Conservation (phyloP, 2,888 invertebrate species). For the Asteroscopus sphinx region DNA sequence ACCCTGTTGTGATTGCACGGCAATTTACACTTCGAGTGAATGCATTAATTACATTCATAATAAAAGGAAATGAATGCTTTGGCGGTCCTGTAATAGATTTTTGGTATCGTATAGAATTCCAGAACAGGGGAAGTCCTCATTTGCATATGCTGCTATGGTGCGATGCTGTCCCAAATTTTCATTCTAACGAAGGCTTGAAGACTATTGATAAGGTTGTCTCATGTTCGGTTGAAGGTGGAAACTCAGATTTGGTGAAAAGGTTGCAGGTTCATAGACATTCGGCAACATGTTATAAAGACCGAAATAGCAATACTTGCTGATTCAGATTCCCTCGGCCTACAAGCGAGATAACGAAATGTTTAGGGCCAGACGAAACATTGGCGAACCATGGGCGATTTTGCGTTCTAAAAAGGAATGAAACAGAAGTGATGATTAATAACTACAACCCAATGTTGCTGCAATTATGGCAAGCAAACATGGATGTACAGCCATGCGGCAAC, state of each 20-base stretch:
- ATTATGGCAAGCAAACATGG: constrained; percentile 11
- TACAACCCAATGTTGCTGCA: neutral
- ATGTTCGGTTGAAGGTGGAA: constrained; percentile 39
- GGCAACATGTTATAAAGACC: constrained; percentile 50
- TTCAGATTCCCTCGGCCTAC: neutral
- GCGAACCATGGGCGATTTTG: constrained; percentile 14
- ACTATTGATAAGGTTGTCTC: constrained; percentile 57
- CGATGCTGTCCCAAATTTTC: constrained; percentile 40
- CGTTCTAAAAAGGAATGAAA: constrained; percentile 1
- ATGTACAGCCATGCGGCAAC: constrained; percentile 18
- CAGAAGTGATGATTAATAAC: constrained; percentile 19
- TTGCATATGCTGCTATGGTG: constrained; percentile 64
- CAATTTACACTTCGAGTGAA: constrained; percentile 23
- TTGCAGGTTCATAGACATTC: constrained; percentile 57
- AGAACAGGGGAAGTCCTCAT: constrained; percentile 60
- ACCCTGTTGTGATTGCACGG: constrained; percentile 24
- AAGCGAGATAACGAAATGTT: neutral
- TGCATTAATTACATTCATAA: constrained; percentile 32
- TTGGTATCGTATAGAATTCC: constrained; percentile 65
- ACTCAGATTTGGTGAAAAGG: constrained; percentile 3
- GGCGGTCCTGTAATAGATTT: constrained; percentile 7
- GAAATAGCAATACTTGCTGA: neutral
- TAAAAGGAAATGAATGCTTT: neutral
- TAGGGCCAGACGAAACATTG: constrained; percentile 7
- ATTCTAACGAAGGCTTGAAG: constrained; percentile 36